Evolutionary conservation across 2,797 vertebrate species (phyloP), one percentile per base, ranked within the genome.

Genomic region (Margarornis squamiger): DNA sequence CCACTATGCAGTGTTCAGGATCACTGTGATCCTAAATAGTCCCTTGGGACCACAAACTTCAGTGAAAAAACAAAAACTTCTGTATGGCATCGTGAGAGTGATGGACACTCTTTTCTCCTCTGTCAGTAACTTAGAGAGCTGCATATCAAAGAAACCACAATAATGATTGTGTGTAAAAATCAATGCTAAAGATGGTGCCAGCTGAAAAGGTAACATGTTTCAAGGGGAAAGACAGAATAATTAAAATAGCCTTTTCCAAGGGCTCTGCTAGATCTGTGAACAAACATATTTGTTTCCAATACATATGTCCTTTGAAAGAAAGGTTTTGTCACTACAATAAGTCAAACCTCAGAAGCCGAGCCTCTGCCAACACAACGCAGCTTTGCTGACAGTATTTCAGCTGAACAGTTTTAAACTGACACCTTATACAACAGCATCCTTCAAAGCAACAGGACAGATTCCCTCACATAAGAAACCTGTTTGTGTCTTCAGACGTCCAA

Each of bases 211-310:
- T 36, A n/a, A 62, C 30, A 80, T 4, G 1, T 58, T 32, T 63
- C 39, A 58, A 55, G 9, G 10, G 20, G 15, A 74, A 84, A 67
- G 19, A 48, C 19, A 61, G 74, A 83, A 55, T n/a, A 73, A 71
- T 39, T 70, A 77, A 36, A 77, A n/a, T 3, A 59, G 38, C 4
- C 38, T 75, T 72, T 88, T 59, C 34, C 77, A 86, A 84, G 23
- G 26, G 10, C 16, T 57, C 4, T 0, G 6, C 18, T 29, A 71
- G 26, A 45, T 36, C 27, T 1, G 1, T 0, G 1, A 55, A 63
- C 14, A 80, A 52, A 43, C 14, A 8, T 3, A 18, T 59, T 91
- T 88, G 22, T 54, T 86, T 88, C 65, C 26, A 88, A 17, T 51
- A 48, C 7, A 3, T 4, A 5, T 0, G 0, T 41, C 23, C 52